phyloP scores from a whole-genome alignment of 64 coral and sea anemone species.

The Exaiptasia diaphana region DNA sequence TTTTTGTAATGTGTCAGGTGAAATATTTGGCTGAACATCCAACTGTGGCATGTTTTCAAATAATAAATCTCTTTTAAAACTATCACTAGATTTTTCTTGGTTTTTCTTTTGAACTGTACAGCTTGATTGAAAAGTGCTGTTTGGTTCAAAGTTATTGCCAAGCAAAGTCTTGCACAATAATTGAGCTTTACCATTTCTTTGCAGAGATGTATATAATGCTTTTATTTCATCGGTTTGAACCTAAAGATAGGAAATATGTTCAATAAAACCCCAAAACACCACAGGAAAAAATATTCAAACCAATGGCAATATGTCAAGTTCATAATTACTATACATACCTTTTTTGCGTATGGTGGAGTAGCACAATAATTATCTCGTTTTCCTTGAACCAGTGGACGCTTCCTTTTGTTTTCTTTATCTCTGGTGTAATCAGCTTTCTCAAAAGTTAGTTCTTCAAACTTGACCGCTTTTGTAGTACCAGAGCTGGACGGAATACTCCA shows the following conservation, averaged over 20 bases:
- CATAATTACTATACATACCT: conserved; percentile 8
- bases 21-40: conserved; percentile 24
- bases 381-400: conserved; percentile 41
- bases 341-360: conserved; percentile 41
- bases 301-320: not conserved
- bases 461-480: conserved; percentile 27
- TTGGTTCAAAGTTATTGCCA: conserved; percentile 36
- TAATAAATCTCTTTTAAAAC: conserved; percentile 31
- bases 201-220: conserved; percentile 24
- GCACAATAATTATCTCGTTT: conserved; percentile 55
- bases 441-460: conserved; percentile 58
- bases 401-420: conserved; percentile 46
- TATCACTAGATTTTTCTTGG: conserved; percentile 8
- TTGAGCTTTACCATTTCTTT: conserved; percentile 33
- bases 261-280: not conserved
- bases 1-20: conserved; percentile 25
- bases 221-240: conserved; percentile 39
- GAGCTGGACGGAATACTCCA: conserved; percentile 46
- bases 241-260: conserved; percentile 27
- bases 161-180: conserved; percentile 19
- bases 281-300: not conserved
- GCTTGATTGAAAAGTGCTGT: conserved; percentile 32
- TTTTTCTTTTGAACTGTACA: not conserved
- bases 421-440: conserved; percentile 45
- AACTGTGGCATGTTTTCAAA: conserved; percentile 38